These are phyloP conservation scores for Alexandromys fortis DNA, from an alignment of 2,113 vertebrate genomes.

Conservation along the genomic window DNA sequence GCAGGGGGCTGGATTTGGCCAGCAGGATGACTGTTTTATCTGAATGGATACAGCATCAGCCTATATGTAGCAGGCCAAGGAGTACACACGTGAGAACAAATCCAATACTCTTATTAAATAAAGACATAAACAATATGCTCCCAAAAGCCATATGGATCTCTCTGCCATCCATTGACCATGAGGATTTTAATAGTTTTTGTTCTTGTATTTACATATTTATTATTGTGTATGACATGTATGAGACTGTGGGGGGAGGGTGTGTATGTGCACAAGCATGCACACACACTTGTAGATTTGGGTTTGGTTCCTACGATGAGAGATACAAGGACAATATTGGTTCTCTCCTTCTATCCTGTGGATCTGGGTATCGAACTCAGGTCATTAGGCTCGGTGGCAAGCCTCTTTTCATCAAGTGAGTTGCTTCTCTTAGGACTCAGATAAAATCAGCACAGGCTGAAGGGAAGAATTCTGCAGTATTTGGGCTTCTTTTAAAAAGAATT, in stretches of 20 bases:
- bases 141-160: neutral
- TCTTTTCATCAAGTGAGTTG: neutral
- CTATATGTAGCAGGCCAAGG: neutral
- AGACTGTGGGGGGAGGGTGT: too few relatives aligned
- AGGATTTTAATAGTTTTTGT: neutral
- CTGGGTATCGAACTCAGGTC: neutral
- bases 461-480: neutral
- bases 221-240: neutral
- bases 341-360: neutral
- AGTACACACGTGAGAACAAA: neutral
- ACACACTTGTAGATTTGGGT: neutral
- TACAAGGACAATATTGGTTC: neutral
- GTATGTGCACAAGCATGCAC: rapidly evolving
- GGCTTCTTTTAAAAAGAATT: neutral
- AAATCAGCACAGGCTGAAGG: neutral
- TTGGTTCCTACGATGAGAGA: neutral
- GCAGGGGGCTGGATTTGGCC: neutral
- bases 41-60: neutral
- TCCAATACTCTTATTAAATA: neutral
- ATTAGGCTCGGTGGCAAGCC: neutral
- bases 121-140: neutral
- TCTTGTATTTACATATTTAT: neutral
- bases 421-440: neutral
- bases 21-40: neutral
- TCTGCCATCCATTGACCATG: neutral